These are phyloP conservation scores for Patiria pectinifera DNA, from an alignment of 53 echinoderm and acorn worm genomes.

Conservation along the genomic window DNA sequence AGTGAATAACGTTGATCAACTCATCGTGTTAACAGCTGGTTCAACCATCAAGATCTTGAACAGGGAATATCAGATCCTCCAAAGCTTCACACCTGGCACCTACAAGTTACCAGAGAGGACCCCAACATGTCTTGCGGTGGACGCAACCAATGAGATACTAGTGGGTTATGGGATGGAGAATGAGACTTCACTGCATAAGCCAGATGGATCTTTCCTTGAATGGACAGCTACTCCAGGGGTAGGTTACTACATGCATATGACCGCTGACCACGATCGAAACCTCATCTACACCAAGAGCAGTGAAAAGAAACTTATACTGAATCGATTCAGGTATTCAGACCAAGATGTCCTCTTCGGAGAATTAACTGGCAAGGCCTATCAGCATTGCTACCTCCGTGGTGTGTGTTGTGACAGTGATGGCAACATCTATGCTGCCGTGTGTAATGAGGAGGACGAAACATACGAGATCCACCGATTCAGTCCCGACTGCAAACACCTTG, in stretches of 20 bases:
- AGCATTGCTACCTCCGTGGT: background rate
- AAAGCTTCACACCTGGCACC: background rate
- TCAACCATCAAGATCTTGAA: background rate
- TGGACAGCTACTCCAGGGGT: slow-evolving; percentile 2
- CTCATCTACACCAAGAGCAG: slow-evolving; percentile 37
- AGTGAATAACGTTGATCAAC: slow-evolving; percentile 5
- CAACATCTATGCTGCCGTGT: slow-evolving; percentile 10
- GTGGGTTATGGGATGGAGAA: background rate
- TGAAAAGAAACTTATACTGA: too few relatives aligned
- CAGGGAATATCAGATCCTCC: background rate
- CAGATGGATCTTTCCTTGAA: slow-evolving; percentile 5
- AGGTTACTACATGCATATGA: background rate
- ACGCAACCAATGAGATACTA: slow-evolving; percentile 25
- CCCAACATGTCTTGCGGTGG: slow-evolving; percentile 45
- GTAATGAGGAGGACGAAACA: background rate
- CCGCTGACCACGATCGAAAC: background rate
- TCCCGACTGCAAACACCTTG: slow-evolving; percentile 11
- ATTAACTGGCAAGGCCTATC: too few relatives aligned
- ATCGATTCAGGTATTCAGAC: background rate
- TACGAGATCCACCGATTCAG: slow-evolving; percentile 4
- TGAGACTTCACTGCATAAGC: slow-evolving; percentile 15
- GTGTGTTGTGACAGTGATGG: slow-evolving; percentile 41
- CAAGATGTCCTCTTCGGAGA: background rate
- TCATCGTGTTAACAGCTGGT: background rate
- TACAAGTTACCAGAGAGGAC: background rate